A percentile compares a stretch with the other conserved stretches of the same genome.
These are phyloP conservation scores for Crotalus horridus DNA, from an alignment of 2,113 vertebrate genomes.

Conservation along the genomic window DNA sequence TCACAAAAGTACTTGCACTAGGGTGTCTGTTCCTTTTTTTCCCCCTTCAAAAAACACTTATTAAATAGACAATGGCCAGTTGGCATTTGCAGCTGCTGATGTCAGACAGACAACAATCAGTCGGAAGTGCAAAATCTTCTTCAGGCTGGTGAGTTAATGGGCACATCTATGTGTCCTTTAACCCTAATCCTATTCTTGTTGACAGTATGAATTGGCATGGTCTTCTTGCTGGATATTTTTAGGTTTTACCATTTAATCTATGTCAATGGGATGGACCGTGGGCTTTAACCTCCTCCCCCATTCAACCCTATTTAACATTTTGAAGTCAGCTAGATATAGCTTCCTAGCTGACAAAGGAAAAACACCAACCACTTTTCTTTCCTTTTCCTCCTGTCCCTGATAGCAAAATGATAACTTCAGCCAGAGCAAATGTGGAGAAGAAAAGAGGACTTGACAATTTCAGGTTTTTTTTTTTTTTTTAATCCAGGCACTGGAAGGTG, in stretches of 20 bases:
- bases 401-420: background rate
- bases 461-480: background rate
- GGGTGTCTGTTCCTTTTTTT: background rate
- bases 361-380: background rate
- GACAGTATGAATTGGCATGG: background rate
- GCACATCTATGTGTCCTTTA: background rate
- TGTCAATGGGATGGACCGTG: background rate
- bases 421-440: background rate
- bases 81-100: background rate
- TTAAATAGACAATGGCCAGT: background rate
- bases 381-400: background rate
- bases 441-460: constrained; percentile 23
- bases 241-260: background rate
- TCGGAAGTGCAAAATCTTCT: background rate
- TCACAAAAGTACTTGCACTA: background rate
- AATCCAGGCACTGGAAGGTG: background rate
- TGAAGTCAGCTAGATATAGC: background rate
- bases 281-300: background rate
- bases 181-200: background rate
- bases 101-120: background rate
- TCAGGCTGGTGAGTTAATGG: background rate
- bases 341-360: background rate
- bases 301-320: background rate
- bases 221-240: background rate
- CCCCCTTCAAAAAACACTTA: background rate